phyloP scores from a whole-genome alignment of 2,888 invertebrate species.

The Drosophila siamana region DNA sequence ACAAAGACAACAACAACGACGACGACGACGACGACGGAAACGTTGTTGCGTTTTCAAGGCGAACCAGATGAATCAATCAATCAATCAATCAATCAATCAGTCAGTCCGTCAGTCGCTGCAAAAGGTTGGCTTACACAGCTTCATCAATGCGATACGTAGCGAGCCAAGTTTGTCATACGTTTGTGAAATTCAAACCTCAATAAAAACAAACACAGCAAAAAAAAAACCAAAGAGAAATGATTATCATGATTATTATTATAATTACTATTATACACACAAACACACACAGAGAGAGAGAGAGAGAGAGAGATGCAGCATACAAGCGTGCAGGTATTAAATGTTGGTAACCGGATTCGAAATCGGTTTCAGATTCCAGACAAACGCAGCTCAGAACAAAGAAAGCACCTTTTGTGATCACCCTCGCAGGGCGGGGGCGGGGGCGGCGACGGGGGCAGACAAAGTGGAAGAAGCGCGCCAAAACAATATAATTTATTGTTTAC shows the following conservation, averaged over 20 bases:
- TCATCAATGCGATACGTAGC: conserved; percentile 11
- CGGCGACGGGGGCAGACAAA: background rate
- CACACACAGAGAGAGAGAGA: background rate
- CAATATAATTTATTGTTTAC: conserved; percentile 72
- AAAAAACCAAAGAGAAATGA: conserved; percentile 37
- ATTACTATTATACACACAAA: conserved; percentile 20
- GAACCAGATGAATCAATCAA: conserved; percentile 45
- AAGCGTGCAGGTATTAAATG: conserved; percentile 35
- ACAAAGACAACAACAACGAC: too few relatives aligned
- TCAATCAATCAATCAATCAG: conserved; percentile 39
- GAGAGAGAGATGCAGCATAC: background rate
- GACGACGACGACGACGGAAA: conserved; percentile 51
- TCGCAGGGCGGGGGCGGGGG: conserved; percentile 1
- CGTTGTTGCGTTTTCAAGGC: conserved; percentile 65
- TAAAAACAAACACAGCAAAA: conserved; percentile 13
- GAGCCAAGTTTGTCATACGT: conserved; percentile 28
- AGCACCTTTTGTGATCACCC: conserved; percentile 37
- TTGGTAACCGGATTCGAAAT: conserved; percentile 53
- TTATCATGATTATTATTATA: conserved; percentile 44
- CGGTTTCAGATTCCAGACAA: conserved; percentile 39
- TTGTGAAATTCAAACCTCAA: conserved; percentile 47
- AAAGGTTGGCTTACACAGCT: conserved; percentile 25
- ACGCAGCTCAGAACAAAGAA: conserved; percentile 57
- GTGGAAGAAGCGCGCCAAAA: conserved; percentile 43
- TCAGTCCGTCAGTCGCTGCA: conserved; percentile 33